A percentile compares a stretch with the other conserved stretches of the same genome.
Evolutionary conservation across 2,888 invertebrate genomes (phyloP).

Genomic region (Macrosiphum euphorbiae): DNA sequence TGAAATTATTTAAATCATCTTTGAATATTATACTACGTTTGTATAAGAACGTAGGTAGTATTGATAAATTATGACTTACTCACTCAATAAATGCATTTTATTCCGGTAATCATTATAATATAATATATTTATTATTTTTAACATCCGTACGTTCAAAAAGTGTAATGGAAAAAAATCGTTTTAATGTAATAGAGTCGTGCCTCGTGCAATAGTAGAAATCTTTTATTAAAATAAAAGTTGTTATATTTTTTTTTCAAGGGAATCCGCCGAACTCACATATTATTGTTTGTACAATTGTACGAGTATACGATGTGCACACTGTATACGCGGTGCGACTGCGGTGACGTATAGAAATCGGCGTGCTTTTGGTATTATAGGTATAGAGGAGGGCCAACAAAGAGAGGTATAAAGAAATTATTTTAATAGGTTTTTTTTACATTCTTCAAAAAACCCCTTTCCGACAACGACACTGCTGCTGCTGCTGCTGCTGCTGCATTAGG

Average conservation of each 20-base stretch:
- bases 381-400: conserved; percentile 11
- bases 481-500: neutral
- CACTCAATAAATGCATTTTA: no score
- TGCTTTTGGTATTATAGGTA: neutral
- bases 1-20: no score
- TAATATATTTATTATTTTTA: neutral
- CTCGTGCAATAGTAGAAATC: neutral
- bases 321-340: neutral
- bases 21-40: no score
- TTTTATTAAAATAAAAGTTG: conserved; percentile 11
- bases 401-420: conserved; percentile 35
- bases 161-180: neutral
- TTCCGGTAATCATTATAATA: neutral
- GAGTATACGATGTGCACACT: neutral
- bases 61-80: no score
- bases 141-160: neutral
- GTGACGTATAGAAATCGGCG: conserved; percentile 50
- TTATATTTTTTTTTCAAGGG: neutral
- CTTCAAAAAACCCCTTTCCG: conserved; percentile 43
- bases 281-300: neutral
- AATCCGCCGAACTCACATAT: conserved; percentile 23
- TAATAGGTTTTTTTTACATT: conserved; percentile 19
- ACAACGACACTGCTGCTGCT: conserved; percentile 29
- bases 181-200: neutral
- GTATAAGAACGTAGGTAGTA: no score